Base-by-base conservation (phyloP, 1,140 invertebrate genomes). In the Cydia splendana region DNA sequence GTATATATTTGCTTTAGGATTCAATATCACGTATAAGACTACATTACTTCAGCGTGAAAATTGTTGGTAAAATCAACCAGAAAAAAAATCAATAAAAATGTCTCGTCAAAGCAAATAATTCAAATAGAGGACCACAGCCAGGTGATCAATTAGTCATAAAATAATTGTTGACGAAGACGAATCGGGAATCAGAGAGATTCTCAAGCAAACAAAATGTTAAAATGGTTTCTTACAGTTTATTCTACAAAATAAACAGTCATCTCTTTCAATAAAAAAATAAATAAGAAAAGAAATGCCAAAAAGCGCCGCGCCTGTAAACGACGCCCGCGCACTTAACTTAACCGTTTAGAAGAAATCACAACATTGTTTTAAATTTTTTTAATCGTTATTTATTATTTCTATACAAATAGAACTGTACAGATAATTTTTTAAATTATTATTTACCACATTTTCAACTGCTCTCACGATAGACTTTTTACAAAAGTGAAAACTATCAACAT, bases 381-480 rank as follows among this genome's bases (percentile, higher is more conserved):
- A 91, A 93, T 93, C 88, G 83, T 93, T 93, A 93, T 93, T 93
- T 92, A 92, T 92, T 93, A 93, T 93, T 94, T 93, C 93, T 94
- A 94, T 93, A 94, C 92, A 93, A 94, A 93, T 93, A 93, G 91
- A 93, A 93, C 93, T 94, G 92, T 94, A 94, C 93, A 94, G 92
- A 93, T 92, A 91, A 86, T 93, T 90, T 87, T 93, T 93, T 93
- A 93, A 93, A 91, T 93, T 92, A 91, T 88, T 90, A 92, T 93
- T 91, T 90, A 91, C 90, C 89, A 91, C 87, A 90, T 93, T 85
- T 82, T 92, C 91, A 90, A 87, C 85, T 87, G 82, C 84, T 92
- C 87, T 91, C 89, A 92, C 88, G 89, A 91, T 92, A 92, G 87
- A 93, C 92, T 93, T 94, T 93, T 93, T 94, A 94, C 93, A 94